Percentiles rank a stretch among this genome's conserved stretches.
phyloP scores from a whole-genome alignment of 2,888 invertebrate species.

The Sarcophaga variegata region DNA sequence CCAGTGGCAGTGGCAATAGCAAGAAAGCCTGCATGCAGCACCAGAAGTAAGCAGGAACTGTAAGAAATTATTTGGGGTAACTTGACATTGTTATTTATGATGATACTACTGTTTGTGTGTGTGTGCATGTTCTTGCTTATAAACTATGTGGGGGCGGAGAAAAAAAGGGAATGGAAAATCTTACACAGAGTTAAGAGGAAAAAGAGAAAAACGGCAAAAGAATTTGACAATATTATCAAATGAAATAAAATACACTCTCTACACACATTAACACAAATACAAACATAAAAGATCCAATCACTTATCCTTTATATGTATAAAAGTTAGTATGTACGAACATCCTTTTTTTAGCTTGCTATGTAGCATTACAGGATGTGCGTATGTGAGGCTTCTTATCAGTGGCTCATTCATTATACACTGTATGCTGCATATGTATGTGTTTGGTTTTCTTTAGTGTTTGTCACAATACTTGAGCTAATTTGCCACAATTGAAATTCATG shows the following conservation, averaged over 20 bases:
- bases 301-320: too few relatives aligned
- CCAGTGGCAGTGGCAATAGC: background rate
- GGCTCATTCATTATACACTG: constrained; percentile 23
- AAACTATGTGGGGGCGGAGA: background rate
- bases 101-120: constrained; percentile 29
- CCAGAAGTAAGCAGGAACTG: constrained; percentile 11
- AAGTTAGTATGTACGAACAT: too few relatives aligned
- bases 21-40: background rate
- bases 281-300: background rate
- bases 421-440: background rate
- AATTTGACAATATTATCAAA: constrained; percentile 52
- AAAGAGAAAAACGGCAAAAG: background rate
- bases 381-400: background rate
- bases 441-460: constrained; percentile 21
- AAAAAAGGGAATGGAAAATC: background rate
- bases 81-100: constrained; percentile 63
- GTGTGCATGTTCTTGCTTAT: background rate
- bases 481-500: constrained; percentile 65
- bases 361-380: background rate
- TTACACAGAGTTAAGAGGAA: background rate
- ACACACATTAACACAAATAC: background rate
- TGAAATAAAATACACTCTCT: background rate
- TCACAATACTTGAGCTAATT: constrained; percentile 59
- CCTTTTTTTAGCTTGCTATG: too few relatives aligned
- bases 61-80: constrained; percentile 40